Evolutionary conservation across 2,113 vertebrate species (phyloP), one percentile per base, ranked within the genome.

Genomic region (Barbus barbus): DNA sequence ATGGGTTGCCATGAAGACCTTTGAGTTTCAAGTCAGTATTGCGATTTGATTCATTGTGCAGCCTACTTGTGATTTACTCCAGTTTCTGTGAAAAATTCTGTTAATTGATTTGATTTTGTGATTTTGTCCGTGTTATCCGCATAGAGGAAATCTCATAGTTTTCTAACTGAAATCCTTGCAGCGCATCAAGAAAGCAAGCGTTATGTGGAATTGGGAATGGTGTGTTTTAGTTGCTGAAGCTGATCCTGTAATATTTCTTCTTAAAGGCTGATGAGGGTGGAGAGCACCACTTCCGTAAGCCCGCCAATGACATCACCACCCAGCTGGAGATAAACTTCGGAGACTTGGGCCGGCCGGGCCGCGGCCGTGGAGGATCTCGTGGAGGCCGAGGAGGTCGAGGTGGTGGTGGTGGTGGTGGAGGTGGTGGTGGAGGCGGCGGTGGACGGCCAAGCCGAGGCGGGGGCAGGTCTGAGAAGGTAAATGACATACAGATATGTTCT

Each of bases 311-410:
- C 91, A 99, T 99, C 92, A 99, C 98, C 2, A 97, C 98, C 88
- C 97, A 99, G 93, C 94, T 99, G 93, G 98, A 99, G 95, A 99
- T 99, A 89, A 99, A 99, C 93, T 99, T 99, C 9, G 98, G 98
- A 93, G 98, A 98, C 92, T 95, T 98, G 20, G 97, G 97, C 71
- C 97, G 97, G 89, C 98, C 97, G 2, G 98, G 98, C 0, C 97
- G 97, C 24, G 97, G 98, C 5, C 97, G 97, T 73, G 94, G 97
- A 86, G 97, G 97, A 74, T 95, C 97, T 41, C 94, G 98, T 22
- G 97, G 97, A 1, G 97, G 96, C 51, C 95, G 97, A 74, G 97
- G 97, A 0, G 95, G 96, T 38, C 97, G 97, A 5, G 96, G 95
- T 36, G 86, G 83, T 1, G 82, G 92, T 0, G 72, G 97, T 22